phyloP scores from a whole-genome alignment of 2,797 vertebrate species.

The Alexandromys oeconomus region DNA sequence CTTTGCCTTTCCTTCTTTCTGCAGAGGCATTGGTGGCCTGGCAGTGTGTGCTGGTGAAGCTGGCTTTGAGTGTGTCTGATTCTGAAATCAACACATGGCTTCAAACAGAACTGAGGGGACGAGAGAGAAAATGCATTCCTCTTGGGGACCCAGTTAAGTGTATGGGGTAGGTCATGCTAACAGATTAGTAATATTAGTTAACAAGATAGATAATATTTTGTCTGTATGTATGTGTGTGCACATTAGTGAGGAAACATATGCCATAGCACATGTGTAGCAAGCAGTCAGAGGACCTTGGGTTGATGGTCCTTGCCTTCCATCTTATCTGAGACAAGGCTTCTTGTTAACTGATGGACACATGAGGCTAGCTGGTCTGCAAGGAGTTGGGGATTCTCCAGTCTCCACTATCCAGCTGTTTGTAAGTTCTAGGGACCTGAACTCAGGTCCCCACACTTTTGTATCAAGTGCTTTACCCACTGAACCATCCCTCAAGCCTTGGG shows the following conservation, averaged over 20 bases:
- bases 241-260: not conserved
- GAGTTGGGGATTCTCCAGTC: rapidly evolving
- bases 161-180: not conserved
- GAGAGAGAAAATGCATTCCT: not conserved
- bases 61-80: not conserved
- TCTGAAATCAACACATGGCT: not conserved
- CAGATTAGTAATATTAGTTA: not conserved
- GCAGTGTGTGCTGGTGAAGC: not conserved
- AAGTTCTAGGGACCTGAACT: not conserved
- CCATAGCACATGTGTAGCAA: not conserved
- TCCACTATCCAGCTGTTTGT: not conserved
- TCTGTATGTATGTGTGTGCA: not conserved
- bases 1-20: too few relatives aligned
- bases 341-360: not conserved
- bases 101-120: not conserved
- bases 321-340: not conserved
- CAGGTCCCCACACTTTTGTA: not conserved
- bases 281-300: not conserved
- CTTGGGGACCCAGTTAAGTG: not conserved
- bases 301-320: not conserved
- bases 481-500: not conserved
- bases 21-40: not conserved
- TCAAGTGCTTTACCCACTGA: not conserved
- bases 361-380: not conserved
- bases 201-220: not conserved